Evolutionary conservation across 2,888 invertebrate species (phyloP).

Genomic region (Harpagoxenus sublaevis): DNA sequence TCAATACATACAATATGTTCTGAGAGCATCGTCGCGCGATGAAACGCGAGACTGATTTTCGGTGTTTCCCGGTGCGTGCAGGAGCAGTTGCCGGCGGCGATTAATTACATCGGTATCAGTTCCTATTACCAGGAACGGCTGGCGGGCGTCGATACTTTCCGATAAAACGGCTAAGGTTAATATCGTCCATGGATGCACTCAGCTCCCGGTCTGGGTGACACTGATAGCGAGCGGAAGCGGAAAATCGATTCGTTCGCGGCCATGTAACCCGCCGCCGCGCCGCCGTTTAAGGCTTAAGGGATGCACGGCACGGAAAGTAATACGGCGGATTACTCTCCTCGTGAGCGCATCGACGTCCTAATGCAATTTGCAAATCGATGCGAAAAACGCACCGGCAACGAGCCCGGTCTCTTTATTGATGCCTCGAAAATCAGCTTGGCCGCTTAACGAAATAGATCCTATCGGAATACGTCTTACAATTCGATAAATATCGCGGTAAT

Average conservation of each 20-base stretch:
- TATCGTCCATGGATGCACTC: conserved; percentile 57
- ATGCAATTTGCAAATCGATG: conserved; percentile 56
- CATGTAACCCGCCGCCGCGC: conserved; percentile 64
- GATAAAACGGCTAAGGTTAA: conserved; percentile 59
- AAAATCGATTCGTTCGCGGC: conserved; percentile 75
- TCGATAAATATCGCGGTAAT: neutral
- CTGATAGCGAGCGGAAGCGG: conserved; percentile 72
- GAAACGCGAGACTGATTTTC: conserved; percentile 25
- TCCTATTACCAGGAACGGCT: conserved; percentile 42
- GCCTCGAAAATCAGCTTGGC: neutral
- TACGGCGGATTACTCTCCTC: conserved; percentile 44
- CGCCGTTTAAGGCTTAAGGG: conserved; percentile 68
- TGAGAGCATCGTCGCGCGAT: neutral
- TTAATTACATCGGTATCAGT: conserved; percentile 52
- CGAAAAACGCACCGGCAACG: conserved; percentile 35
- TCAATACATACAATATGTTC: too few relatives aligned
- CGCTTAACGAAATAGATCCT: neutral
- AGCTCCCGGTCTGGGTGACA: conserved; percentile 59
- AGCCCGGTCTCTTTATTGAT: conserved; percentile 25
- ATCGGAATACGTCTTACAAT: neutral
- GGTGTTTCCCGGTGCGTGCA: conserved; percentile 28
- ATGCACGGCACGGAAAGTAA: conserved; percentile 57
- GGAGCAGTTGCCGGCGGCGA: conserved; percentile 33
- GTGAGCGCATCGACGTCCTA: conserved; percentile 52
- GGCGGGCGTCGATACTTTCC: conserved; percentile 44